A percentile compares a stretch with the other conserved stretches of the same genome.
Conservation (phyloP, 64 coral and sea anemone genomes). For the Anthopleura sola region DNA sequence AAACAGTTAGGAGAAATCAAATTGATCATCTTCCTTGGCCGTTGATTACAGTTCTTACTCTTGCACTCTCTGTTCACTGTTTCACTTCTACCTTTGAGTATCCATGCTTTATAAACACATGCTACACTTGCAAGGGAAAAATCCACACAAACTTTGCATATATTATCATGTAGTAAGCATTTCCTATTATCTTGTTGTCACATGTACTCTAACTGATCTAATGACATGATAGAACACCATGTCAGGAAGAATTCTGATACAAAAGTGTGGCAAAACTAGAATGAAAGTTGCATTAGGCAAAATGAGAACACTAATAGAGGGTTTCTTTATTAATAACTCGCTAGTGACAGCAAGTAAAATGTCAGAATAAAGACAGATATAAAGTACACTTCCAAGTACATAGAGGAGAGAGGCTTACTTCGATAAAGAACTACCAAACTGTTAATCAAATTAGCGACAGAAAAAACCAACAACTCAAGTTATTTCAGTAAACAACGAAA, state of each 20-base stretch:
- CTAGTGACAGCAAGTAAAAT: background rate
- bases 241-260: background rate
- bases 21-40: background rate
- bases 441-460: slow-evolving; percentile 8
- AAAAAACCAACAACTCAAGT: background rate
- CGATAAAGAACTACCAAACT: slow-evolving; percentile 1
- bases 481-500: slow-evolving; percentile 1
- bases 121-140: background rate
- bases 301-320: background rate
- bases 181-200: too few relatives aligned
- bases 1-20: background rate
- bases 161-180: background rate
- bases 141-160: background rate
- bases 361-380: background rate
- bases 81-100: background rate
- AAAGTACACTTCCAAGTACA: background rate
- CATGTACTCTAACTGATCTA: background rate
- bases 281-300: background rate
- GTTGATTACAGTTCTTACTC: background rate
- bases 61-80: background rate
- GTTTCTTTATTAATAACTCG: background rate
- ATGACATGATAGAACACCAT: background rate
- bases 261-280: slow-evolving; percentile 1
- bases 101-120: background rate
- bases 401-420: background rate